Evolutionary conservation across 2,888 invertebrate species (phyloP), one percentile per base, ranked within the genome.

Genomic region (Asteroscopus sphinx): DNA sequence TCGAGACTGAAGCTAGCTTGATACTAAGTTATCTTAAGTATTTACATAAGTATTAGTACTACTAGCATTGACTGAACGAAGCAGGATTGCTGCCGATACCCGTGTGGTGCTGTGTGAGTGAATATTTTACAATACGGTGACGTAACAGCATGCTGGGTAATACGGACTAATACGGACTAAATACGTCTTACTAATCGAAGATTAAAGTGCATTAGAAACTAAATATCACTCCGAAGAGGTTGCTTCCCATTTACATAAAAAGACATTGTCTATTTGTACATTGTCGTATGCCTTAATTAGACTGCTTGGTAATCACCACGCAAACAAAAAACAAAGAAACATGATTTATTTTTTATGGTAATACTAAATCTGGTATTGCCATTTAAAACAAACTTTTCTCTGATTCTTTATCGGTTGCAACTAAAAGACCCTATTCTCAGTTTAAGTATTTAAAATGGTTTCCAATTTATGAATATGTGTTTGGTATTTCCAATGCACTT

Each of bases 1-100:
- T 70, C 67, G 58, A 78, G 74, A 84, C 82, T 86, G 85, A 87
- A 63, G 88, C 88, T 78, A 78, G 91, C 91, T 90, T 86, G 55
- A 58, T 79, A 78, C 69, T 77, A 74, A 76, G 68, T 53, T 55
- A 52, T 30, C 40, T n/a, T 60, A 70, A 63, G 68, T 62, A 53
- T 40, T 54, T 46, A 54, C 48, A 16, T 46, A 67, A 68, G 59
- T 68, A 45, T 35, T 17, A 33, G n/a, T 47, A 32, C 21, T 40
- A 44, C 12, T 21, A n/a, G 32, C 11, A 41, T 48, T 42, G 45
- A 44, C 36, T 40, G 69, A 77, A 71, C 53, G 64, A 69, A 69
- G 64, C 72, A 83, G 85, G 85, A 73, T 63, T 64, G 65, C 71
- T 71, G 71, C 72, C 63, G 60, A 73, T 47, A 64, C 66, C 68